These are phyloP conservation scores for Chironomus tentans DNA, from an alignment of 2,888 invertebrate genomes.

Conservation along the genomic window DNA sequence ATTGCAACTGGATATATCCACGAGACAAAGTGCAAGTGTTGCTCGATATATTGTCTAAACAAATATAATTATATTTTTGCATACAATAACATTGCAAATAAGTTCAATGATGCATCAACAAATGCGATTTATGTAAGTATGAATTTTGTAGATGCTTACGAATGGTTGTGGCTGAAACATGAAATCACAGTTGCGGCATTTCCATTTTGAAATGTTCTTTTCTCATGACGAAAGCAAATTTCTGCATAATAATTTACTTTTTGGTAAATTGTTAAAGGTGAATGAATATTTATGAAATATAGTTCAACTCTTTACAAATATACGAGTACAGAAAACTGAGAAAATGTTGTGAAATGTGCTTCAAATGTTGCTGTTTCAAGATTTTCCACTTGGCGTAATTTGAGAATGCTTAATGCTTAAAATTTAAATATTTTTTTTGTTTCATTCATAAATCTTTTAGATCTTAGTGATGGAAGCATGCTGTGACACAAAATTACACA, in stretches of 20 bases:
- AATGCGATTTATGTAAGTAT: slow-evolving; percentile 20
- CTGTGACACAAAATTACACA: too few relatives aligned
- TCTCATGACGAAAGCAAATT: neutral
- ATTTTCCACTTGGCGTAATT: too few relatives aligned
- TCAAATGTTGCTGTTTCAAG: too few relatives aligned
- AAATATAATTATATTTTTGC: neutral
- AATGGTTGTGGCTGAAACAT: neutral
- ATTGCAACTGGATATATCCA: neutral
- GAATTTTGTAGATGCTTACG: neutral
- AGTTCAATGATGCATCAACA: slow-evolving; percentile 12
- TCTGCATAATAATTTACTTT: neutral
- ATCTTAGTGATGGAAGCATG: too few relatives aligned
- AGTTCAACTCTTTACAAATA: too few relatives aligned
- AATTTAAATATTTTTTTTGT: too few relatives aligned
- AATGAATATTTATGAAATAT: too few relatives aligned
- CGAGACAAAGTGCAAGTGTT: neutral
- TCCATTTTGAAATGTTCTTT: neutral
- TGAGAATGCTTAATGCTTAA: too few relatives aligned
- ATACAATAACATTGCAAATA: neutral
- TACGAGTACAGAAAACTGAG: too few relatives aligned
- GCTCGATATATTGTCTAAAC: neutral
- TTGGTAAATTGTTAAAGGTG: neutral
- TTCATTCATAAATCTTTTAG: too few relatives aligned
- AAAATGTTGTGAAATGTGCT: too few relatives aligned
- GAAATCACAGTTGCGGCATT: neutral